phyloP scores from a whole-genome alignment of 2,888 invertebrate genomes.

The Drosophila nr. medialis region DNA sequence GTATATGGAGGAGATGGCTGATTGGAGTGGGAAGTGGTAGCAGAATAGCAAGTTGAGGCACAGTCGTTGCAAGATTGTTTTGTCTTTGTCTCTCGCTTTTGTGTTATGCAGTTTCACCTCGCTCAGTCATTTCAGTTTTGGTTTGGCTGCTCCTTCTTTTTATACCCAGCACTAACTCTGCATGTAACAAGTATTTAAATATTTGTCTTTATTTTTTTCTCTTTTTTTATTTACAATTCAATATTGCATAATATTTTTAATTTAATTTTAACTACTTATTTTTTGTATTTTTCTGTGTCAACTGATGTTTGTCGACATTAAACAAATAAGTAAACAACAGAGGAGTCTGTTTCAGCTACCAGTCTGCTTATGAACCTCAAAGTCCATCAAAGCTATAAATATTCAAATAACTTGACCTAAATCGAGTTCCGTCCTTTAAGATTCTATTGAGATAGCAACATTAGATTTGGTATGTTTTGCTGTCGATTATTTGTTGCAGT shows the following conservation, averaged over 20 bases:
- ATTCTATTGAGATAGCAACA: not conserved
- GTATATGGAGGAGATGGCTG: not conserved
- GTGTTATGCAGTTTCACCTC: slow-evolving; percentile 24
- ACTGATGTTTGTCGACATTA: not conserved
- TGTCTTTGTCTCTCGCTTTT: slow-evolving; percentile 51
- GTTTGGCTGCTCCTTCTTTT: not conserved
- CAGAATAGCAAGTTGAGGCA: slow-evolving; percentile 11
- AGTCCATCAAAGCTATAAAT: not conserved
- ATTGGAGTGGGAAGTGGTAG: not conserved
- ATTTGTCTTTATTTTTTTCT: too few species aligned
- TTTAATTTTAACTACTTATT: not conserved
- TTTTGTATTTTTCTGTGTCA: not conserved
- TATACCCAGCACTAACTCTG: not conserved
- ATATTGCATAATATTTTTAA: not conserved
- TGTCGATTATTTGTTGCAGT: not conserved
- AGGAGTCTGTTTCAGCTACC: not conserved
- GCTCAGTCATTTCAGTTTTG: not conserved
- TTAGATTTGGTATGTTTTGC: not conserved
- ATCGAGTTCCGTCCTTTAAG: not conserved
- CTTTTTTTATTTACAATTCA: not conserved
- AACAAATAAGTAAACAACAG: not conserved
- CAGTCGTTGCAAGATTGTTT: slow-evolving; percentile 40
- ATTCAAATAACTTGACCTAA: not conserved
- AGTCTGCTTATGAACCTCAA: not conserved
- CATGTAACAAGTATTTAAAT: not conserved